Evolutionary conservation across 1,140 invertebrate genomes (phyloP), one percentile per base, ranked within the genome.

Genomic region (Cyclina sinensis): DNA sequence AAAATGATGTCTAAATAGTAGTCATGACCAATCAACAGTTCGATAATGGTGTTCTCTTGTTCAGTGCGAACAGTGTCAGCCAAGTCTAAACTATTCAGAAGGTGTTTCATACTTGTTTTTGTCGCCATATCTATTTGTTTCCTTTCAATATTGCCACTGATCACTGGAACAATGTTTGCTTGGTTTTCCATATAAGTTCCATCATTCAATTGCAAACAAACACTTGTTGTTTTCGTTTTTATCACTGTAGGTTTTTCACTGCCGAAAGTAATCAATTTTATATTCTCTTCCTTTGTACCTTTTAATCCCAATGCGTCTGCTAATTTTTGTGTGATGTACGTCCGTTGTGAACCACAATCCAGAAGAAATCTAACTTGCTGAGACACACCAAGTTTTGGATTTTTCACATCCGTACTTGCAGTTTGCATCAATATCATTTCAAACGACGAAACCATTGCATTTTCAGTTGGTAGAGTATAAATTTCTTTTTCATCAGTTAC

Each of bases 391-490:
- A 0, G 1, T 16, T 35, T 37, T 4, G 32, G 16, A 35, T 82
- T 88, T 37, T 16, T 54, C 32, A 89, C 74, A 48, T 65, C 82
- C 54, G 59, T 51, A 18, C 65, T 76, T 24, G 35, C 43, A 18
- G 43, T 51, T 70, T 89, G 88, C 88, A 89, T 84, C 46, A 89
- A 35, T 9, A 89, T 81, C 73, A 89, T 89, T 51, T 78, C 70
- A 43, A 54, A 46, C 7, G 88, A 65, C 39, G 88, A 84, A 5
- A 89, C n/a, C 43, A 46, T 46, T 46, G 43, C 43, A 46, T 46
- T 46, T 16, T 46, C 43, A 7, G 43, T 46, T 46, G 7, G 7
- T 9, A 86, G n/a, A 43, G 30, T 43, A 59, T 39, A 65, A 70
- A 9, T 37, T 18, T 80, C 78, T 57, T 9, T 48, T 12, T 24